phyloP scores from a whole-genome alignment of 2,888 invertebrate genomes.

The Nephrocerus scutellatus region DNA sequence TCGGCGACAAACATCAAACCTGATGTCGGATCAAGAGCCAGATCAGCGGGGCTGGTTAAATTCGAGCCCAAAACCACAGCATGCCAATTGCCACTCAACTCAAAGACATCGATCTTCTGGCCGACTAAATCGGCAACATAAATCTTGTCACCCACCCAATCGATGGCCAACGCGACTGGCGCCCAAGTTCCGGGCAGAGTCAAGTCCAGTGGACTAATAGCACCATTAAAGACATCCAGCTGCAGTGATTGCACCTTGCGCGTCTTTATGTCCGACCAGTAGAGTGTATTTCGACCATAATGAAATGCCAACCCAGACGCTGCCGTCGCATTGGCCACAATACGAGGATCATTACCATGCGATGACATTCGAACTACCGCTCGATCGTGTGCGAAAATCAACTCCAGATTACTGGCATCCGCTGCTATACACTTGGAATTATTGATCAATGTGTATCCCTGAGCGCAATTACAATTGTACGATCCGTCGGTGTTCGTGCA shows the following conservation, averaged over 20 bases:
- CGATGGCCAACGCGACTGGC: conserved; percentile 85
- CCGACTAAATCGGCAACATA: conserved; percentile 91
- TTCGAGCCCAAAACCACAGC: conserved; percentile 88
- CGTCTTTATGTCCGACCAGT: conserved; percentile 86
- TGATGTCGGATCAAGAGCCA: conserved; percentile 85
- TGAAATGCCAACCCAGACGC: conserved; percentile 84
- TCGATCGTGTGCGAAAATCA: conserved; percentile 65
- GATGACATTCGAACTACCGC: conserved; percentile 65
- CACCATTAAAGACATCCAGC: conserved; percentile 48
- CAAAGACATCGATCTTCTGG: conserved; percentile 90
- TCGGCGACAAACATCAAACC: conserved; percentile 86
- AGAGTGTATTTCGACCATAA: conserved; percentile 66
- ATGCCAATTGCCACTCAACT: conserved; percentile 77
- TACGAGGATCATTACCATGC: conserved; percentile 57
- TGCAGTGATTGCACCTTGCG: conserved; percentile 61
- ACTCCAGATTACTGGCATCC: conserved; percentile 53
- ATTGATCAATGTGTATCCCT: conserved; percentile 63
- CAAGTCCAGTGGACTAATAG: conserved; percentile 53
- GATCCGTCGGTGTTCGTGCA: conserved; percentile 84
- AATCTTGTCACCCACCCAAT: conserved; percentile 94
- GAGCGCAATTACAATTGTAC: conserved; percentile 75
- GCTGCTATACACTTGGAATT: conserved; percentile 59
- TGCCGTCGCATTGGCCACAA: conserved; percentile 70
- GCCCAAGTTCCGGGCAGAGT: conserved; percentile 79
- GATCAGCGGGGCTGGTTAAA: conserved; percentile 81